phyloP scores from a whole-genome alignment of 2,888 invertebrate genomes.

The Plutella xylostella region DNA sequence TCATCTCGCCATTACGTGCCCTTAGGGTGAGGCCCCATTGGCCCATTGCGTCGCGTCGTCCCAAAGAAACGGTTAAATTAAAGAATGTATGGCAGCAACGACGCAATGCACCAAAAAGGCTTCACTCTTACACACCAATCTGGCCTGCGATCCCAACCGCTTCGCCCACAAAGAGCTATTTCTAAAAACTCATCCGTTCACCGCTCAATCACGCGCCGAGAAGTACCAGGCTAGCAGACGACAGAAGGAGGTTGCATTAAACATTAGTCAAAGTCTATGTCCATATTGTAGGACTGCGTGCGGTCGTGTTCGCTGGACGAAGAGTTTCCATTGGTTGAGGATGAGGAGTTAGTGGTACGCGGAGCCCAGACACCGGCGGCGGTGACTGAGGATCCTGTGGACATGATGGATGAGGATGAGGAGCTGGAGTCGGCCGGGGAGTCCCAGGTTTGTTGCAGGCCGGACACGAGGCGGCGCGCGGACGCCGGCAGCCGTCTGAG shows the following conservation, averaged over 20 bases:
- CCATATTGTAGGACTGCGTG: slow-evolving; percentile 47
- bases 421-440: slow-evolving; percentile 14
- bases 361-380: slow-evolving; percentile 28
- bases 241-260: not conserved
- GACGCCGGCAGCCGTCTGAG: slow-evolving; percentile 29
- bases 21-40: too few species aligned
- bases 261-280: slow-evolving; percentile 56
- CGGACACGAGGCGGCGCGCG: slow-evolving; percentile 23
- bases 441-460: slow-evolving; percentile 21
- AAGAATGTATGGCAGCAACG: too few species aligned
- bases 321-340: slow-evolving; percentile 23
- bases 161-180: not conserved
- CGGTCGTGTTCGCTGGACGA: slow-evolving; percentile 30
- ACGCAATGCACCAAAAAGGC: not conserved
- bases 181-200: not conserved
- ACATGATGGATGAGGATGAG: slow-evolving; percentile 19
- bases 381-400: slow-evolving; percentile 24
- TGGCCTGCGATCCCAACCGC: not conserved
- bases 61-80: too few species aligned
- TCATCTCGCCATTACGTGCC: too few species aligned
- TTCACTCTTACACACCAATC: not conserved
- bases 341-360: slow-evolving; percentile 29
- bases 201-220: not conserved
- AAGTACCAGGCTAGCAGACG: not conserved
- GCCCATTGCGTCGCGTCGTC: too few species aligned